Evolutionary conservation across 2,113 vertebrate genomes (phyloP), one percentile per base, ranked within the genome.

Genomic region (Phoxinus phoxinus): DNA sequence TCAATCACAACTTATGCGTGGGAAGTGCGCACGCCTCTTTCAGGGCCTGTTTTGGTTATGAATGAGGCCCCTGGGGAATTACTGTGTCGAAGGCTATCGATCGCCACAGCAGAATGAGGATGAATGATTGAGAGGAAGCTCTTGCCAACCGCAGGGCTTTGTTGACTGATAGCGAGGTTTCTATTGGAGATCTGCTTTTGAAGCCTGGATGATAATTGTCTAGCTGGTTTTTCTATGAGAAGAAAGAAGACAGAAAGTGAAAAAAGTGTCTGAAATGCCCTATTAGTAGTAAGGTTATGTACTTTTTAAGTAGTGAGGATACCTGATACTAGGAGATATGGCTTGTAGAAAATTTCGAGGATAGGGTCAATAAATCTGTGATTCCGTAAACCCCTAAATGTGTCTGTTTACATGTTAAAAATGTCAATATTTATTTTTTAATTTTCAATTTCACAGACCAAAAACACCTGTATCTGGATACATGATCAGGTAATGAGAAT

Each of bases 401-500:
- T 23, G 53, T 56, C 51, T 56, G 53, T 56, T 61, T 69, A 17
- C 15, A 9, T 74, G 67, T 41, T 72, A 72, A 72, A 53, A 27
- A 44, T 61, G 2, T 27, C 17, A 72, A n/a, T 71, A 35, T 72
- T 41, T 41, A 35, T 35, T 35, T 4, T 35, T 75, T 67, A 19
- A 13, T 80, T 83, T 61, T 17, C 59, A 46, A 27, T 84, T 85
- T 86, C 12, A 59, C 85, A 91, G 85, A 77, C 6, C 83, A 41
- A 94, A 90, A 88, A 30, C 92, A n/a, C 61, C 91, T 23, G 6
- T 85, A 0, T 73, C 92, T 69, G 94, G 94, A 89, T 95, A 86
- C 74, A 48, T 93, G 74, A 95, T 94, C 88, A 94, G 94, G 94
- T 95, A 87, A 89, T 75, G 15, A 13, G 30, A 37, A 58, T n/a